Evolutionary conservation across 2,888 invertebrate species (phyloP).

Genomic region (Leptopilina myrica): DNA sequence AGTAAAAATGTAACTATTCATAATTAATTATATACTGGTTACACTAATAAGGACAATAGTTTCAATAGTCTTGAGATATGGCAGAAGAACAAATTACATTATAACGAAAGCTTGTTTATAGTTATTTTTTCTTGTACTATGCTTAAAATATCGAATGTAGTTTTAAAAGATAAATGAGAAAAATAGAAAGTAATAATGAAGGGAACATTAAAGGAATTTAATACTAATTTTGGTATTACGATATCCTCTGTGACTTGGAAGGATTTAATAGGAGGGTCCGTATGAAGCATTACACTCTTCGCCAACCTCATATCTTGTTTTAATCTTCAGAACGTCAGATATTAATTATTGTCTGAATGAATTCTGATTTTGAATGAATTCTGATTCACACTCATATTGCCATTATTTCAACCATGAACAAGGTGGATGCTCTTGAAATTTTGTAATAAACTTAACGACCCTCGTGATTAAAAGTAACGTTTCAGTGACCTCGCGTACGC

Average conservation of each 20-base stretch:
- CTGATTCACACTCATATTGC: slow-evolving; percentile 55
- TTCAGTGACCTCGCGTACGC: slow-evolving; percentile 68
- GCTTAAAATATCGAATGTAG: too few relatives aligned
- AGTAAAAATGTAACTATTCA: slow-evolving; percentile 14
- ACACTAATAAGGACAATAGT: too few relatives aligned
- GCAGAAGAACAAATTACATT: too few relatives aligned
- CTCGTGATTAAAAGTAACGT: slow-evolving; percentile 76
- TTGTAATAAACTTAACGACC: slow-evolving; percentile 75
- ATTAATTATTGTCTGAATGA: slow-evolving; percentile 63
- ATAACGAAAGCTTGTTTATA: too few relatives aligned
- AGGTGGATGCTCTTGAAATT: slow-evolving; percentile 67
- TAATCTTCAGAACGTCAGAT: slow-evolving; percentile 41
- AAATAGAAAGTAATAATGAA: background rate
- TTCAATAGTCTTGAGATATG: too few relatives aligned
- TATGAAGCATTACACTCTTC: slow-evolving; percentile 47
- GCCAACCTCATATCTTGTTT: slow-evolving; percentile 21
- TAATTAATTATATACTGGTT: background rate
- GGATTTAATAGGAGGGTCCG: slow-evolving; percentile 55
- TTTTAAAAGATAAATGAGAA: too few relatives aligned
- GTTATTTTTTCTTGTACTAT: too few relatives aligned
- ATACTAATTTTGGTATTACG: background rate
- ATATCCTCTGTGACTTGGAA: slow-evolving; percentile 48
- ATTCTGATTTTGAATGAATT: slow-evolving; percentile 66
- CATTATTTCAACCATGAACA: slow-evolving; percentile 62
- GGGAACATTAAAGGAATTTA: background rate